Base-by-base conservation (phyloP, 1,140 invertebrate genomes). In the Lepidotrigona ventralis region DNA sequence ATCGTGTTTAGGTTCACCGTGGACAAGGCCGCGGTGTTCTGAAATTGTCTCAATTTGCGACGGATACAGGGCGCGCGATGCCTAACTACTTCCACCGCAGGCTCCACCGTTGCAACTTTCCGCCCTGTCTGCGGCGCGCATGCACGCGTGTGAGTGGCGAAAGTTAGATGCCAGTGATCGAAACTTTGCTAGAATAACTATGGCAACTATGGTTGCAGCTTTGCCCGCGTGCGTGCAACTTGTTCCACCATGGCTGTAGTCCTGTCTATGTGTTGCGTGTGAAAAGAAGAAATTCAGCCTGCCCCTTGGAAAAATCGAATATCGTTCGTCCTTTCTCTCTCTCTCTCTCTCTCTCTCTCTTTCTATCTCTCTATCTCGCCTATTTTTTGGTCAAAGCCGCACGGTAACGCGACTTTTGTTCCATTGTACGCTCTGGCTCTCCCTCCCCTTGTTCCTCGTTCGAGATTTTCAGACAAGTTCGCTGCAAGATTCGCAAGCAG, bases 41-140 rank as follows among this genome's bases (percentile, higher is more conserved):
- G 74, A 83, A 83, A 83, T 83, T 83, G 81, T 83, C 81, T 83
- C 76, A 83, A 83, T 83, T 83, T 83, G 81, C 76, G 76, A 72
- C 23, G 46, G 33, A 51, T 79, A 63, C 66, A 72, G 53, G 39
- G 60, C 51, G 53, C 60, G 69, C 78, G 60, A 69, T 84, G 78
- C 39, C 60, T 56, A 80, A 84, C 78, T 74, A 71, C 64, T 83
- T 70, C 53, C 29, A 66, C 78, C 63, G 46, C 77, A 80, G 70
- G 26, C 60, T 39, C 39, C 70, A 46, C 39, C 29, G 33, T 79
- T 15, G 29, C 29, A 73, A 80, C 70, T 84, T 84, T 51, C 53
- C 54, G 2, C 54, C 19, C 21, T 23, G 56, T 79, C 69, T n/a
- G 39, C n/a, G n/a, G n/a, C n/a, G n/a, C n/a, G n/a, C n/a, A n/a